Base-by-base conservation (phyloP, 2,888 invertebrate species). In the Leptopterna dolabrata region DNA sequence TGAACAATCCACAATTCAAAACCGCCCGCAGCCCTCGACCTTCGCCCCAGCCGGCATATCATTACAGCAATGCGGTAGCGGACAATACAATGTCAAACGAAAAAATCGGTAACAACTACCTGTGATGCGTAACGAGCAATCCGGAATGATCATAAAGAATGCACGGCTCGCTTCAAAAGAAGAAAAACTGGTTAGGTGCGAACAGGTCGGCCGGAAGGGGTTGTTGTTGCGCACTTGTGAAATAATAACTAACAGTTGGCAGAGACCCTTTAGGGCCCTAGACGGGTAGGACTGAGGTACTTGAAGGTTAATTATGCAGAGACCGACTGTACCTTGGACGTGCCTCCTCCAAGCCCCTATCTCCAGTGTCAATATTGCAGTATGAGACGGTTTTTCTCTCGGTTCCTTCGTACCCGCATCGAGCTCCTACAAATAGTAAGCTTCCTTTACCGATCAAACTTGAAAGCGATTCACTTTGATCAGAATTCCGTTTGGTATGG, bases 301-400 rank as follows among this genome's bases (percentile, higher is more conserved):
- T 63, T 63, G 19, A 63, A 73, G 73, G 36, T 73, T 73, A 73
- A 73, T 73, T 73, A 73, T 73, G 73, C 41, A 73, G 36, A 63
- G 73, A 16, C 16, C 73, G 27, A 16, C n/a, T 16, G 36, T 36
- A 16, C 36, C 73, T 19, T 73, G 73, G 73, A 41, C 36, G 73
- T 73, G 30, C 36, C 73, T 73, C 19, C 27, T 30, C 30, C 73
- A 36, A 36, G 19, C 81, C 81, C 81, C 81, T 81, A 81, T 81
- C 81, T 47, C 55, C 81, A 81, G 29, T 81, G 81, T 81, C 81
- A 81, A 81, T 81, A 81, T 81, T 81, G 81, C 81, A 81, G 47
- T 47, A 51, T 81, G 51, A 47, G 51, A 51, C 55, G 51, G 29
- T 81, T 81, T 81, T 51, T 47, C 27, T 45, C 55, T 51, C 47